Evolutionary conservation across 2,888 invertebrate species (phyloP).

Genomic region (Ormyrus pomaceus): DNA sequence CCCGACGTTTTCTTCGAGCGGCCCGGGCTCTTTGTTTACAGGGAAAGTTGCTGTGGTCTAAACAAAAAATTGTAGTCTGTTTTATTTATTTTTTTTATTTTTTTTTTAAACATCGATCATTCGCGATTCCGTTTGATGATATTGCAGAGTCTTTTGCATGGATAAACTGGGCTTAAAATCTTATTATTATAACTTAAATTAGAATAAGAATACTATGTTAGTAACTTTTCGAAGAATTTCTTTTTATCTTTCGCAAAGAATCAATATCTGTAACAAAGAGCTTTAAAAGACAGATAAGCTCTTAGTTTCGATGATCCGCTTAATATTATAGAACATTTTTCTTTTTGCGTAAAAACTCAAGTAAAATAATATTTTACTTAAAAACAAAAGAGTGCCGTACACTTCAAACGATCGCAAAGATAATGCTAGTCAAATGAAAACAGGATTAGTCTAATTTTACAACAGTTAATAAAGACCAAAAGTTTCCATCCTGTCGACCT

Average conservation of each 20-base stretch:
- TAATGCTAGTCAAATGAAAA: too few species aligned
- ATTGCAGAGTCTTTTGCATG: too few species aligned
- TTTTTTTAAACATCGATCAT: neutral
- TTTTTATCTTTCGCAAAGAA: neutral
- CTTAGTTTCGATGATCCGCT: neutral
- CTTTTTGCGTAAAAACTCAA: neutral
- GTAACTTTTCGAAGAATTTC: too few species aligned
- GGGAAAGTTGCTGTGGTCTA: too few species aligned
- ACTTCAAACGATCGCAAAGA: too few species aligned
- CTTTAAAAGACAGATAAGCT: neutral
- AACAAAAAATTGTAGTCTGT: neutral
- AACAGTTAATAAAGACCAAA: too few species aligned
- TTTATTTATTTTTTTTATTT: neutral
- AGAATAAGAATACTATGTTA: too few species aligned
- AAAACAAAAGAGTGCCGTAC: neutral
- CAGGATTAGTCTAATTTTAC: too few species aligned
- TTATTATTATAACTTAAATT: too few species aligned
- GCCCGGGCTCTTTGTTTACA: neutral
- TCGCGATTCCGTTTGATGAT: neutral
- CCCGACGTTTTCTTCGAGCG: slow-evolving; percentile 19
- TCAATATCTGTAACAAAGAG: neutral
- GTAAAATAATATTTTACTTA: neutral
- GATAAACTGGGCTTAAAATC: too few species aligned
- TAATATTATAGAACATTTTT: neutral
- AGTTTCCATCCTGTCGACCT: too few species aligned